Conservation (phyloP, 2,113 vertebrate species). For the Opisthocomus hoazin region DNA sequence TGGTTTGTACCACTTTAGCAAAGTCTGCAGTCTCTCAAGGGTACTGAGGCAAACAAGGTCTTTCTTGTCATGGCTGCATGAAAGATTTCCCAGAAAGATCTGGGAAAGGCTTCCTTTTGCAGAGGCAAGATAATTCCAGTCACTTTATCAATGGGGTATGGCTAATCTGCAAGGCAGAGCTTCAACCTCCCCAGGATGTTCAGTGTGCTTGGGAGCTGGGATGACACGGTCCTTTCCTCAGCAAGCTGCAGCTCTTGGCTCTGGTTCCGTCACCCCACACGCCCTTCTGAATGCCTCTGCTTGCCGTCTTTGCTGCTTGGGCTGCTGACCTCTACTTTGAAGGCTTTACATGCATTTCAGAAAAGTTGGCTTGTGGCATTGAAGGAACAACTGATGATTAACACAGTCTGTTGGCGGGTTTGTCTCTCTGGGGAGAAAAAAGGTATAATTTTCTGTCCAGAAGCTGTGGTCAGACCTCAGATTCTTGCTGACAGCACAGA, state of each 20-base stretch:
- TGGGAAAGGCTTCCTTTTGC: background rate
- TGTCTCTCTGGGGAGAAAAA: background rate
- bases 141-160: background rate
- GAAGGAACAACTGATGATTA: background rate
- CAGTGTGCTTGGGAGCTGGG: background rate
- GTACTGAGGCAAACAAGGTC: background rate
- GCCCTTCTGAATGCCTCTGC: background rate
- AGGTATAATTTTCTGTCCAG: background rate
- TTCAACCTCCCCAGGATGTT: background rate
- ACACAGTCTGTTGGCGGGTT: background rate
- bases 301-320: background rate
- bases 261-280: fast-evolving
- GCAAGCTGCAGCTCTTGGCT: background rate
- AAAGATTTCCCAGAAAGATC: background rate
- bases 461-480: background rate
- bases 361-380: background rate
- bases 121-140: background rate
- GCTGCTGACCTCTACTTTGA: background rate
- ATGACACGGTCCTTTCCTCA: background rate
- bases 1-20: background rate
- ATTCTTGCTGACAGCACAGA: background rate
- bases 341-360: background rate
- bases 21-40: background rate
- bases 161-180: background rate
- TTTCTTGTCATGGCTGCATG: background rate